Percentiles rank a stretch among this genome's conserved stretches.
phyloP scores from a whole-genome alignment of 2,888 invertebrate species.

The Drosophila maculinotata region DNA sequence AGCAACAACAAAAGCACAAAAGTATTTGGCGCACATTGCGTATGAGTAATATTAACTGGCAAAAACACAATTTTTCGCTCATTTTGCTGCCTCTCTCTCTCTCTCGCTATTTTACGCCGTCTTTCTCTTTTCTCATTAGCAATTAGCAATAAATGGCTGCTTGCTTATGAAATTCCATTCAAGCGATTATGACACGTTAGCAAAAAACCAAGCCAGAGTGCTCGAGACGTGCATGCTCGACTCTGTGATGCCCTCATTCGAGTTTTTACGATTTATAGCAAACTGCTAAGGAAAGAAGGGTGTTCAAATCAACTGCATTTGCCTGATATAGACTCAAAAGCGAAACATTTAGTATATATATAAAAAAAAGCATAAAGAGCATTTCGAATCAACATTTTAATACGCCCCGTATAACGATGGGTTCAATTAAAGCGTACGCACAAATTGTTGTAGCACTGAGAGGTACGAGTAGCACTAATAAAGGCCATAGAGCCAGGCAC shows the following conservation, averaged over 20 bases:
- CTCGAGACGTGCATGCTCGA: background rate
- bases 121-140: slow-evolving; percentile 11
- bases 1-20: slow-evolving; percentile 3
- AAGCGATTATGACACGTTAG: slow-evolving; percentile 19
- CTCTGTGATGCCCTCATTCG: slow-evolving; percentile 14
- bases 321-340: too few species aligned
- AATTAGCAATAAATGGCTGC: slow-evolving; percentile 25
- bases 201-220: background rate
- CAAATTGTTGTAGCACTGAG: too few species aligned
- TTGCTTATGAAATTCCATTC: slow-evolving; percentile 43
- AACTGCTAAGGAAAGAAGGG: too few species aligned
- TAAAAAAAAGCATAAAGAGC: too few species aligned
- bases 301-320: too few species aligned
- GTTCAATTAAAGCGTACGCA: too few species aligned
- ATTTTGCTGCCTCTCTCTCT: background rate
- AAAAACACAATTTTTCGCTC: background rate
- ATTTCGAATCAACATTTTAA: too few species aligned
- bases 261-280: too few species aligned
- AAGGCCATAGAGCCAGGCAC: background rate
- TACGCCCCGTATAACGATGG: too few species aligned
- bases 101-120: background rate
- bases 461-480: too few species aligned
- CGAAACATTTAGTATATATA: too few species aligned
- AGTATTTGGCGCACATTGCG: slow-evolving; percentile 35
- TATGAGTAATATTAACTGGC: slow-evolving; percentile 45